These are phyloP conservation scores for Bovichtus variegatus DNA, from an alignment of 2,797 vertebrate species.

Conservation along the genomic window DNA sequence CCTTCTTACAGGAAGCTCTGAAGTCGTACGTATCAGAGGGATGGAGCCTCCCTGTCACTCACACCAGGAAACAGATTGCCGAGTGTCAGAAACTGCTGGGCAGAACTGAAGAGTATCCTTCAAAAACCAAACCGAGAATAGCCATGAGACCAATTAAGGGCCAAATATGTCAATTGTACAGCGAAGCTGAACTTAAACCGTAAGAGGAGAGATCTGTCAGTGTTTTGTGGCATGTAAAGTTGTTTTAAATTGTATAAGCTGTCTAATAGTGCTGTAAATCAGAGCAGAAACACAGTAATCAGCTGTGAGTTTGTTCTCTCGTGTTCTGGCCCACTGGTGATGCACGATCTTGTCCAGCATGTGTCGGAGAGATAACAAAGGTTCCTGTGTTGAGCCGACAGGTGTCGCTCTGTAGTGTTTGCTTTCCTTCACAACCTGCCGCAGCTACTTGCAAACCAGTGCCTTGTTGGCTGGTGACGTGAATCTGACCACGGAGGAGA, in stretches of 20 bases:
- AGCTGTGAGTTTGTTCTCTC: neutral
- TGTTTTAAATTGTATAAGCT: neutral
- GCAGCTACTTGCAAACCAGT: slow-evolving; percentile 95
- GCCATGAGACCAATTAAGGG: too few species aligned
- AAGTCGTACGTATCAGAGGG: slow-evolving; percentile 93
- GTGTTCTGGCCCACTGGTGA: neutral
- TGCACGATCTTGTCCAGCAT: too few species aligned
- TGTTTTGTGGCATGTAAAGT: neutral
- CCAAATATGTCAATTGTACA: neutral
- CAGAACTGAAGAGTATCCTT: slow-evolving; percentile 96
- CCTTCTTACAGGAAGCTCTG: slow-evolving; percentile 92
- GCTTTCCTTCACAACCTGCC: slow-evolving; percentile 83
- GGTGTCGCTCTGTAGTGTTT: neutral
- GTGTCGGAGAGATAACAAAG: neutral
- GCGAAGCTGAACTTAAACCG: neutral
- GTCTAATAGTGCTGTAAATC: neutral
- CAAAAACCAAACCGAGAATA: neutral
- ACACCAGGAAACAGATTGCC: slow-evolving; percentile 94
- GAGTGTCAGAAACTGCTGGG: slow-evolving; percentile 95
- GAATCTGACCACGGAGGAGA: slow-evolving; percentile 90
- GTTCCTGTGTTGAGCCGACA: neutral
- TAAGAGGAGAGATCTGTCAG: neutral
- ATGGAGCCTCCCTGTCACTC: slow-evolving; percentile 93
- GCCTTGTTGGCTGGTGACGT: slow-evolving; percentile 93
- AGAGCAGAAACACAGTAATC: neutral